Base-by-base conservation (phyloP, 2,797 vertebrate species). In the Knipowitschia caucasica region DNA sequence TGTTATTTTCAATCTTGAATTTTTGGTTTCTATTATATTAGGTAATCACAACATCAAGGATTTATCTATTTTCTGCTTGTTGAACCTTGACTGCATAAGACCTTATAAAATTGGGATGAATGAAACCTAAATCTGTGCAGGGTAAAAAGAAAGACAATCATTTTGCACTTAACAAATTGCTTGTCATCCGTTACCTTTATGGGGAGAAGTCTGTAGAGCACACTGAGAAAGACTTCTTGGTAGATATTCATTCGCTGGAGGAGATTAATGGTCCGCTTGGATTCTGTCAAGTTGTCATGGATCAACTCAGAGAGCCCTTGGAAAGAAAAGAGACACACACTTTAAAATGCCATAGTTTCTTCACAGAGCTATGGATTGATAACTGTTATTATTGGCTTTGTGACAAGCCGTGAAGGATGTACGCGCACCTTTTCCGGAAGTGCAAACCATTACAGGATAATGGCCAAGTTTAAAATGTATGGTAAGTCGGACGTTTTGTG, bases 201-300 rank as follows among this genome's bases (percentile, higher is more conserved):
- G 62, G 94, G 93, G 59, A 99, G 84, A 64, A 88, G 62, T 84
- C 91, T 92, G 86, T 98, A 99, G 64, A 98, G 89, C 75, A 94
- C 73, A 54, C 93, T 91, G 78, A 99, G 93, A 67, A 98, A 87
- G 73, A 99, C 93, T 77, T 99, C 96, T 71, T 99, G 95, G 89
- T 99, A 99, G 83, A 98, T 93, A 86, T 99, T 99, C 95, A 99
- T 99, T 69, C 94, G 89, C 77, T 95, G 93, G 45, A 99, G 91
- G 78, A 99, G 93, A 85, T 99, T 99, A 84, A 99, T 94, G 71
- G 94, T 98, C 86, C 91, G 92, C 89, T 92, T 92, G 75, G 96
- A 98, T 84, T 99, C 97, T 26, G 97, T 99, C 88, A 91, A 88
- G 89, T 99, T 99, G 87, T 99, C 96, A 80, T 94, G 91, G 81